Conservation (phyloP, 2,888 invertebrate genomes). For the Noctua comes region DNA sequence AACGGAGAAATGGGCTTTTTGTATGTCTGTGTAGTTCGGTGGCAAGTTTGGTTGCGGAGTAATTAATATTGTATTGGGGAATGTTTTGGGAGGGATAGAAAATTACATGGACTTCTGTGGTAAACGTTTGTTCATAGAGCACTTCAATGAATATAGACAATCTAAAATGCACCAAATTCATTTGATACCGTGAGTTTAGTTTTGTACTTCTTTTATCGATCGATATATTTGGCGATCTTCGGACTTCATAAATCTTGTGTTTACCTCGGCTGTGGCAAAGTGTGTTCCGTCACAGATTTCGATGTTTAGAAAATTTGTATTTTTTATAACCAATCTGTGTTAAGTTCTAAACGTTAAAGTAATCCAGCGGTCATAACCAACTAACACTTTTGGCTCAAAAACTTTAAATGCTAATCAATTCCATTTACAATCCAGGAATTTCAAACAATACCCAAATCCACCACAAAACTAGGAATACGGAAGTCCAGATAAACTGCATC, state of each 20-base stretch:
- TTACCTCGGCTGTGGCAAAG: not conserved
- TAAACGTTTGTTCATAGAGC: not conserved
- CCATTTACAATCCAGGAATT: constrained; percentile 13
- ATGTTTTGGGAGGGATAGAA: not conserved
- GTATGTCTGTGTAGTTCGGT: constrained; percentile 26
- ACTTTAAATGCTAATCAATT: not conserved
- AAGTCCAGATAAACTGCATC: constrained; percentile 46
- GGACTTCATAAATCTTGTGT: too few relatives aligned
- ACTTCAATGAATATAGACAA: not conserved
- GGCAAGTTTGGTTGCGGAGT: not conserved
- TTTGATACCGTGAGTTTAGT: not conserved
- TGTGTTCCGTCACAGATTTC: not conserved
- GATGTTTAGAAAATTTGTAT: too few relatives aligned
- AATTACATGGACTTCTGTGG: not conserved
- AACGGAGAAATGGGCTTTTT: constrained; percentile 41
- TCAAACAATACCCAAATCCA: constrained; percentile 21
- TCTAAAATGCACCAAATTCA: not conserved
- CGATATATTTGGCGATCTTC: too few relatives aligned
- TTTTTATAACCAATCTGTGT: not conserved
- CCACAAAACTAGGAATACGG: constrained; percentile 24
- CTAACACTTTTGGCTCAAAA: not conserved
- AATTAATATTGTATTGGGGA: constrained; percentile 25
- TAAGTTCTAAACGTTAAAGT: not conserved
- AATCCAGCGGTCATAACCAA: not conserved
- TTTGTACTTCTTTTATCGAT: too few relatives aligned